Percentiles rank a stretch among this genome's conserved stretches.
Evolutionary conservation across 2,113 vertebrate genomes (phyloP).

Genomic region (Lota lota): DNA sequence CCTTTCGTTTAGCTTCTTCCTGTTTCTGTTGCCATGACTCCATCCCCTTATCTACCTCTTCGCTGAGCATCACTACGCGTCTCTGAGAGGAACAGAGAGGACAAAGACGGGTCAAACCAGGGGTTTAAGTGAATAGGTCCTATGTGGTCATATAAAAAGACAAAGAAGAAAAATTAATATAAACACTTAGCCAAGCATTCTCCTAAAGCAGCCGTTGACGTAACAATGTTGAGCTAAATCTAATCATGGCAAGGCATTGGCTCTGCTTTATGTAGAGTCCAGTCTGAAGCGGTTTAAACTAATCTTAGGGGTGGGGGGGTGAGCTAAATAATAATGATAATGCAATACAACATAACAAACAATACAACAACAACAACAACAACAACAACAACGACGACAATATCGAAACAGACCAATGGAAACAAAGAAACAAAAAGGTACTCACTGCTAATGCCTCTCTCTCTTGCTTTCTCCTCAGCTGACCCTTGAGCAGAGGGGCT

Average conservation of each 20-base stretch:
- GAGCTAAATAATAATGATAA: too few species aligned
- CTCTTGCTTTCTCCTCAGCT: conserved; percentile 73
- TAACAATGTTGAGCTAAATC: too few species aligned
- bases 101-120: too few species aligned
- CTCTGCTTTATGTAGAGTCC: too few species aligned
- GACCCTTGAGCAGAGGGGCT: conserved; percentile 80
- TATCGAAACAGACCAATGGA: background rate
- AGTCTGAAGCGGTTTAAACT: too few species aligned
- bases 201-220: too few species aligned
- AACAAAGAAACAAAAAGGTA: background rate
- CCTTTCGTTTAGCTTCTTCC: conserved; percentile 48
- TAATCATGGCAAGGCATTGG: too few species aligned
- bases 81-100: conserved; percentile 59
- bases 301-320: too few species aligned
- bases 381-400: background rate
- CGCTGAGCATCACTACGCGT: conserved; percentile 76
- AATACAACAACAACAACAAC: background rate
- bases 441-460: conserved; percentile 77
- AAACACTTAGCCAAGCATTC: background rate
- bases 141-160: background rate
- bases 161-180: background rate
- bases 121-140: too few species aligned
- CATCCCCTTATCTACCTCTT: conserved; percentile 80
- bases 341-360: too few species aligned
- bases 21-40: conserved; percentile 65